phyloP scores from a whole-genome alignment of 2,113 vertebrate species.

The Alouatta palliata region DNA sequence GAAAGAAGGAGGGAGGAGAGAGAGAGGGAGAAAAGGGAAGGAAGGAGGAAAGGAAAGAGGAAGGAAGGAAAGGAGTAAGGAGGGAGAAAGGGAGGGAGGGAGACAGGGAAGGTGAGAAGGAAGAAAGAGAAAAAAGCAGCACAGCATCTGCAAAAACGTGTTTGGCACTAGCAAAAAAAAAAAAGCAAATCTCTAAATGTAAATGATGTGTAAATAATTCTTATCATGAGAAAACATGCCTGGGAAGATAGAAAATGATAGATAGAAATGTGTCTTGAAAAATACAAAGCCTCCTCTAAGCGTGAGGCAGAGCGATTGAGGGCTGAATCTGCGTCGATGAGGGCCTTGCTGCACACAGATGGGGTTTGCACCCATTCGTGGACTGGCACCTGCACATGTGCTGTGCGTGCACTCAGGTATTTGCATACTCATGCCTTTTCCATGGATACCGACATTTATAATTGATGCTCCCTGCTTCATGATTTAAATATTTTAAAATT shows the following conservation, averaged over 20 bases:
- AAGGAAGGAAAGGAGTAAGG: too few relatives aligned
- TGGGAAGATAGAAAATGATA: constrained; percentile 62
- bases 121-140: neutral
- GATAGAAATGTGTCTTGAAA: constrained; percentile 40
- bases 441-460: neutral
- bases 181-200: constrained; percentile 62
- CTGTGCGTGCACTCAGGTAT: neutral
- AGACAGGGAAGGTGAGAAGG: neutral
- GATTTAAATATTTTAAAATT: constrained; percentile 50
- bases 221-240: constrained; percentile 68
- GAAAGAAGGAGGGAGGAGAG: too few relatives aligned
- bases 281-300: neutral
- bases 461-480: neutral
- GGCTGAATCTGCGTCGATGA: neutral
- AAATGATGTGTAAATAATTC: constrained; percentile 76
- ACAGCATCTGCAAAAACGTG: neutral
- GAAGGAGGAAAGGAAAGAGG: too few relatives aligned
- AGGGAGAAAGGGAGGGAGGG: neutral
- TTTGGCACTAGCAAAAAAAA: constrained; percentile 26
- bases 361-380: fast-evolving
- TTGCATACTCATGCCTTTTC: neutral
- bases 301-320: neutral
- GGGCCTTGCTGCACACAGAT: fast-evolving
- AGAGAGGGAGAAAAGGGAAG: too few relatives aligned
- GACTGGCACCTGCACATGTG: neutral